These are phyloP conservation scores for Oxystoma pomonae DNA, from an alignment of 2,888 invertebrate species.

Conservation along the genomic window DNA sequence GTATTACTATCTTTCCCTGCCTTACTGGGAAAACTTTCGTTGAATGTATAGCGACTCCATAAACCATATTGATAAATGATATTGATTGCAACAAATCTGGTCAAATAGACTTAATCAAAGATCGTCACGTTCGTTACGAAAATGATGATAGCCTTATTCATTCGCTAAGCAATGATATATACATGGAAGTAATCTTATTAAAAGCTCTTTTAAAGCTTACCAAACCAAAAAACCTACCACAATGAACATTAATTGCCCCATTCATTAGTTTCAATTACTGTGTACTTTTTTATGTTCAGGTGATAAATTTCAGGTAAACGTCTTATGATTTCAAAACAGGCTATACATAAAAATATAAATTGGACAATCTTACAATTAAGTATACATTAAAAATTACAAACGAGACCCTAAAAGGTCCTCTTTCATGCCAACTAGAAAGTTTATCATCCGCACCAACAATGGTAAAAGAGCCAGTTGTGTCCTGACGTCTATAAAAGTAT, in stretches of 20 bases:
- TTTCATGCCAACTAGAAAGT: slow-evolving; percentile 34
- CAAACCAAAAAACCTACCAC: slow-evolving; percentile 13
- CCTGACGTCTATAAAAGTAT: slow-evolving; percentile 35
- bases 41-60: neutral
- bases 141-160: neutral
- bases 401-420: slow-evolving; percentile 36
- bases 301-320: slow-evolving; percentile 29
- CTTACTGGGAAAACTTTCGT: neutral
- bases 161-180: neutral
- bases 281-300: neutral
- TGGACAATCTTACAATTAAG: slow-evolving; percentile 40
- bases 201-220: neutral
- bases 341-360: slow-evolving; percentile 29
- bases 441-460: slow-evolving; percentile 42
- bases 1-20: neutral
- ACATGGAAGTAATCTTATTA: neutral
- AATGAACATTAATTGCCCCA: slow-evolving; percentile 20
- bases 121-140: neutral
- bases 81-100: neutral
- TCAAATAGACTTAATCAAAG: neutral
- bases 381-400: slow-evolving; percentile 45
- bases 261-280: slow-evolving; percentile 12
- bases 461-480: slow-evolving; percentile 33
- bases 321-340: slow-evolving; percentile 31
- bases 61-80: neutral